Conservation (phyloP, 1,140 invertebrate genomes). For the Trypoxylus dichotomus region DNA sequence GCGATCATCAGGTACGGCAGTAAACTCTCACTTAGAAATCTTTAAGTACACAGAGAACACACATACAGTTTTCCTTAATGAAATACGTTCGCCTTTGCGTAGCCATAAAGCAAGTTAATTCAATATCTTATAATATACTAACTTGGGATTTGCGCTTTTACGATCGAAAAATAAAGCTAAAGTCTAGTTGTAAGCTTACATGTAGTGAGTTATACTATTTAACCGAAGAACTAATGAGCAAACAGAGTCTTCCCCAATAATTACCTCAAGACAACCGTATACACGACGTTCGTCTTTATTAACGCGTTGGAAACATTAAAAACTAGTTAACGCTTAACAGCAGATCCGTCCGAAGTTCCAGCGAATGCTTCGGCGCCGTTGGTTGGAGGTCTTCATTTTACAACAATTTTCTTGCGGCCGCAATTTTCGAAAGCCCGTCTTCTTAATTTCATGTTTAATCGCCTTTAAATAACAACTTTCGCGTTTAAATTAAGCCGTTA, state of each 20-base stretch:
- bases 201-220: neutral
- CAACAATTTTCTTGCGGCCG: neutral
- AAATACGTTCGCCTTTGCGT: neutral
- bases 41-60: neutral
- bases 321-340: slow-evolving; percentile 1
- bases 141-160: too few relatives aligned
- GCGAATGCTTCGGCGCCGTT: neutral
- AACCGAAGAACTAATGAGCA: neutral
- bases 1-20: neutral
- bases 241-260: neutral
- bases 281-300: neutral
- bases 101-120: neutral
- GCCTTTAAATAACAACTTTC: slow-evolving; percentile 26
- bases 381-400: slow-evolving; percentile 16
- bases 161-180: too few relatives aligned
- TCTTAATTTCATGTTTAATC: slow-evolving; percentile 29
- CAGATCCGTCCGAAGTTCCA: neutral
- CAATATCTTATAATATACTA: neutral
- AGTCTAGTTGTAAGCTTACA: too few relatives aligned
- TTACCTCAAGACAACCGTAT: neutral
- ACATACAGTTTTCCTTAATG: neutral
- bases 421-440: slow-evolving; percentile 27
- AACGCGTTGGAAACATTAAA: slow-evolving; percentile 8
- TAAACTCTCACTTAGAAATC: slow-evolving; percentile 20
- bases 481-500: slow-evolving; percentile 22